phyloP scores from a whole-genome alignment of 2,888 invertebrate genomes.

The Hofmannophila pseudospretella region DNA sequence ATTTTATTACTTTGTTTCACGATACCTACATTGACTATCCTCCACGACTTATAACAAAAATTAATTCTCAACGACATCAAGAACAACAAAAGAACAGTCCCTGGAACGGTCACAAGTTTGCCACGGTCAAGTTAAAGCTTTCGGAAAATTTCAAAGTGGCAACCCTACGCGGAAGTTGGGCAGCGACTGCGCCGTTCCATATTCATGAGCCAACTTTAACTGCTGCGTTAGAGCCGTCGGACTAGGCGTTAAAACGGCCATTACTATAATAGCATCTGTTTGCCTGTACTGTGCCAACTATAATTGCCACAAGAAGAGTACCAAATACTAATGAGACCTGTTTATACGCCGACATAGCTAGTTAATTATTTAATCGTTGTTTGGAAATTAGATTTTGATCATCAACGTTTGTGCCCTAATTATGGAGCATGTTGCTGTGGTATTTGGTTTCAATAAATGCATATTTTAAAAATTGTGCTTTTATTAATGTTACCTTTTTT shows the following conservation, averaged over 20 bases:
- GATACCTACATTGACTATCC: no score
- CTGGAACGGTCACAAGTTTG: no score
- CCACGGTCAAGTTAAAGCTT: conserved; percentile 5
- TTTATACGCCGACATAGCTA: background rate
- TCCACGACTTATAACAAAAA: no score
- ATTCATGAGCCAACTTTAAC: conserved; percentile 63
- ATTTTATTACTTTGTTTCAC: conserved; percentile 3
- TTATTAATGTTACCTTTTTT: no score
- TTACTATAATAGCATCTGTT: conserved; percentile 47
- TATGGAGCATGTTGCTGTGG: no score
- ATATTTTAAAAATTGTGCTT: no score
- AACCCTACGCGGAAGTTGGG: conserved; percentile 7
- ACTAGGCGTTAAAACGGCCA: conserved; percentile 47
- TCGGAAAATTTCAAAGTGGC: conserved; percentile 1
- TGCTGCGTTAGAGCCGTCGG: conserved; percentile 37
- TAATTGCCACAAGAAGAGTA: conserved; percentile 11
- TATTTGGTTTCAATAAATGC: no score
- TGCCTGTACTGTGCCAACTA: conserved; percentile 21
- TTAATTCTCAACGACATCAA: no score
- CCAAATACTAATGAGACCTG: conserved; percentile 4
- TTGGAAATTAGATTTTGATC: no score
- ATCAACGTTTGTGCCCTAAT: no score
- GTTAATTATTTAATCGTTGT: no score
- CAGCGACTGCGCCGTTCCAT: conserved; percentile 49
- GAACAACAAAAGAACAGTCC: no score